Evolutionary conservation across 2,888 invertebrate genomes (phyloP), one percentile per base, ranked within the genome.

Genomic region (Drosophila meridionalis): DNA sequence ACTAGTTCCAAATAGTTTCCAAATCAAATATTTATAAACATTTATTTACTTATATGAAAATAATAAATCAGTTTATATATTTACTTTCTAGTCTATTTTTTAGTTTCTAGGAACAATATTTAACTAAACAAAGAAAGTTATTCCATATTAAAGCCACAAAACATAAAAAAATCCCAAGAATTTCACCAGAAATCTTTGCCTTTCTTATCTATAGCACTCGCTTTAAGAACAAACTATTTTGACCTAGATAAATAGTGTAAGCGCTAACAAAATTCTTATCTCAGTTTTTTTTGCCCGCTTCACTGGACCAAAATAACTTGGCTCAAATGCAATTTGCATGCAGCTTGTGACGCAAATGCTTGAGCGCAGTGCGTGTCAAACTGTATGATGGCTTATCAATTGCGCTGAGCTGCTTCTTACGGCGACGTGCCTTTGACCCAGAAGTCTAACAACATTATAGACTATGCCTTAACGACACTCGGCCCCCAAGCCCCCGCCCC

Each of bases 281-380:
- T 62, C 36, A 34, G 28, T 38, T 28, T 14, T 28, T 14, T 28
- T 2, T 50, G 53, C 14, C 26, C 28, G 53, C 28, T 38, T 26
- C 8, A 6, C 0, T 36, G 12, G 14, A 9, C 38, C 38, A 14
- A 55, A 38, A 4, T 38, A 38, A 38, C 40, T 36, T 68, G 55
- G 20, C 56, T 34, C 56, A 63, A 71, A 43, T 75, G 70, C 70
- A 78, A 84, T 80, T 84, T 84, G 85, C 82, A 76, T 84, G 78
- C 77, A 28, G 53, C 36, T 12, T 78, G 73, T 84, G 84, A 84
- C 84, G 84, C 87, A 84, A 76, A 84, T 78, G 57, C 55, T 62
- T 52, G 36, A 36, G 40, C 4, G 11, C 62, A 75, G 68, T 76
- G 43, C 6, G 50, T 78, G 32, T 59, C 45, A 82, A 80, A 87